phyloP scores from a whole-genome alignment of 2,113 vertebrate genomes.

The Otolemur garnettii region DNA sequence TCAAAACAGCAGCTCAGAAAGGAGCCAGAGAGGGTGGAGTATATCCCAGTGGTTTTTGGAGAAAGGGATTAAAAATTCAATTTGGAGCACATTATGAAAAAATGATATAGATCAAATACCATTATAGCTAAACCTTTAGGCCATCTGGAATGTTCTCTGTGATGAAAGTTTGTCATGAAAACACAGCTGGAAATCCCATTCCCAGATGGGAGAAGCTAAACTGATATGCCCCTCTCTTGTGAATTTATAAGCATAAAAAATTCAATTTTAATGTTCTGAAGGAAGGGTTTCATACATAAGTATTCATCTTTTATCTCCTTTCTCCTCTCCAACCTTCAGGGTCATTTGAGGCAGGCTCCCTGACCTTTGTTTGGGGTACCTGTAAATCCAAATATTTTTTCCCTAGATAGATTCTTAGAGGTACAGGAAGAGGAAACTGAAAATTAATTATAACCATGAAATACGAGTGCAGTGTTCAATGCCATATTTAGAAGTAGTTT shows the following conservation, averaged over 20 bases:
- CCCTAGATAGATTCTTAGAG: neutral
- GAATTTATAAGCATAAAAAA: neutral
- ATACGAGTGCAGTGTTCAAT: neutral
- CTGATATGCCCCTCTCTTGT: neutral
- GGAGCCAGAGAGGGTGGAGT: slow-evolving; percentile 49
- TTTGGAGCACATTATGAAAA: neutral
- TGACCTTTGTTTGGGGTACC: neutral
- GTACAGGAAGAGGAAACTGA: neutral
- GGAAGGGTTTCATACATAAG: neutral
- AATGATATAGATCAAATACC: slow-evolving; percentile 28
- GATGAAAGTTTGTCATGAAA: slow-evolving; percentile 44
- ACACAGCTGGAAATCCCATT: slow-evolving; percentile 49
- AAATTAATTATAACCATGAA: neutral
- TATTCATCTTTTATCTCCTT: neutral
- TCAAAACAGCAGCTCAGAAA: slow-evolving; percentile 62
- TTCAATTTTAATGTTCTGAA: neutral
- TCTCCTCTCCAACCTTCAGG: neutral
- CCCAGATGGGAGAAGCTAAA: slow-evolving; percentile 19
- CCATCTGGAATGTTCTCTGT: slow-evolving; percentile 21
- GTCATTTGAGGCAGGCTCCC: neutral
- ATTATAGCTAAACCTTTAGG: slow-evolving; percentile 30
- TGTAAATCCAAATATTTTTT: neutral
- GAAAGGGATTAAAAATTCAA: neutral
- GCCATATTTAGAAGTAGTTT: neutral
- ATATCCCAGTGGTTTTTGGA: neutral